Base-by-base conservation (phyloP, 1,140 invertebrate species). In the Meteorus sp. region DNA sequence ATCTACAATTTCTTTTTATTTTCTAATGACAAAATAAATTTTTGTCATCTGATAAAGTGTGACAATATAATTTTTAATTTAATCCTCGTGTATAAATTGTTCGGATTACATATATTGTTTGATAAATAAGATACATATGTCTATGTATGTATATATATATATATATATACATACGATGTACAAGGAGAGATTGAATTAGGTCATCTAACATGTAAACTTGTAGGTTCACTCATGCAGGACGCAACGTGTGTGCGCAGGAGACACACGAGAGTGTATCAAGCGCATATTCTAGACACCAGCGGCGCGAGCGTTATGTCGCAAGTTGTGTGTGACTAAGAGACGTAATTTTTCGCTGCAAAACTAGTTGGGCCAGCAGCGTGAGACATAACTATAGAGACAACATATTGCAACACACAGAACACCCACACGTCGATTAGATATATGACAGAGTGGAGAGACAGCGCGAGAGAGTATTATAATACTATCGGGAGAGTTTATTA, bases 331-430 rank as follows among this genome's bases (percentile, higher is more conserved):
- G 45, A 48, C 56, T 51, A 58, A 51, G 56, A 48, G 33, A 13
- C 27, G 6, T n/a, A 35, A 57, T 55, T 55, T 55, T 55, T 55
- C 52, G 44, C 15, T 41, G 20, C 19, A 51, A 33, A 51, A 50
- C 56, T 43, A 43, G 56, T 51, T 51, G 56, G 37, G 27, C 37
- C 31, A 51, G 57, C 57, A 35, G 39, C 45, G 39, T 27, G 15
- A 27, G 19, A 37, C 20, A 35, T 41, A 37, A 51, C 20, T 41
- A 48, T 58, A 19, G 15, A 56, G 41, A 25, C 53, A 45, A 45
- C 27, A 59, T 53, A 45, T 59, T 59, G 57, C 57, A 45, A 59
- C 57, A 52, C 37, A n/a, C n/a, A n/a, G n/a, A 19, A 51, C 50
- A 59, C 57, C 57, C 57, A 59, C 57, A 43, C 48, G 29, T 50